Conservation (phyloP, 2,797 vertebrate species). For the Stomatorhinus walkeri region DNA sequence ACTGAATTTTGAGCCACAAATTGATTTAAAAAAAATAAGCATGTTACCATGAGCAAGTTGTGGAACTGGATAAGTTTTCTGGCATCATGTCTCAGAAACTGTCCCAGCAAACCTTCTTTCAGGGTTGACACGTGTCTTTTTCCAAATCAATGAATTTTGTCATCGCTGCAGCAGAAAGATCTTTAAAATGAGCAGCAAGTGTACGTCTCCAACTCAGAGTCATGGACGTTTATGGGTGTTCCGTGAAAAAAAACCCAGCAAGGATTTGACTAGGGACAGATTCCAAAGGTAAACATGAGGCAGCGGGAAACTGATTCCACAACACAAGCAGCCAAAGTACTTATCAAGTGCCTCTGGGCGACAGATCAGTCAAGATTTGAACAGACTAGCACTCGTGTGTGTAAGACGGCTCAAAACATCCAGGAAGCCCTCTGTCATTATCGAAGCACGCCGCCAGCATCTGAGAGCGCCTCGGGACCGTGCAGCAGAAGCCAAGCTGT, state of each 20-base stretch:
- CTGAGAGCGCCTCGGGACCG: constrained; percentile 7
- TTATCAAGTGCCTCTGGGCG: not conserved
- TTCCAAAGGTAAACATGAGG: constrained; percentile 9
- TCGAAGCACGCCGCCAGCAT: not conserved
- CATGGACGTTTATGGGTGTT: not conserved
- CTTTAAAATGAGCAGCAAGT: not conserved
- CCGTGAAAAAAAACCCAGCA: not conserved
- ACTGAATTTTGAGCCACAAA: not conserved
- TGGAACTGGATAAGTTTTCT: constrained; percentile 21
- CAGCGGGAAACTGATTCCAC: not conserved
- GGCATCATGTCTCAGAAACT: not conserved
- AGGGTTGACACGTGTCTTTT: not conserved
- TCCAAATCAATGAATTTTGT: not conserved
- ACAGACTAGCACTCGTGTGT: not conserved
- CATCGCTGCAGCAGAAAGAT: not conserved
- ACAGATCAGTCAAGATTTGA: constrained; percentile 4
- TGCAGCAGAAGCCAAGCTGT: constrained; percentile 8
- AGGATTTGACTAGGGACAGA: constrained; percentile 10
- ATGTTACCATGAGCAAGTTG: not conserved
- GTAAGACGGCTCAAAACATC: not conserved
- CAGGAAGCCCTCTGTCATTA: not conserved
- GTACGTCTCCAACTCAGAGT: not conserved
- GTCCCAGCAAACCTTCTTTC: constrained; percentile 13
- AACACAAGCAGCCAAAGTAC: not conserved
- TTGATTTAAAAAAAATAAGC: not conserved